phyloP scores from a whole-genome alignment of 2,888 invertebrate species.

The Xestoiulus laeticollis region DNA sequence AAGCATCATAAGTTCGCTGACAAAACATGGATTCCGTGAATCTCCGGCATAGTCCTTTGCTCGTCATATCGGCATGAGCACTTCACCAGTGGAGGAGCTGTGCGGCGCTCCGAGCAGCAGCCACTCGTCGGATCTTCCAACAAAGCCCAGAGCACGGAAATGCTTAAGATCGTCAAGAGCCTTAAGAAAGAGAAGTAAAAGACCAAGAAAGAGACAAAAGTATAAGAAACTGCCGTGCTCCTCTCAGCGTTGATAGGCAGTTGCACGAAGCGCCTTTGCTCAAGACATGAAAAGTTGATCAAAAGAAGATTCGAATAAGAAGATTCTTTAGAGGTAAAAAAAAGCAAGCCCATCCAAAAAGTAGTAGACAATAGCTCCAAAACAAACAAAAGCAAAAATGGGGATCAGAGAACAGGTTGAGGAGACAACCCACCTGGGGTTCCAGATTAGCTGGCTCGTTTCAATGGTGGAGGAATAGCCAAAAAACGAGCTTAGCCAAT shows the following conservation, averaged over 20 bases:
- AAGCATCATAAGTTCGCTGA: no score
- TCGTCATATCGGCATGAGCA: not conserved
- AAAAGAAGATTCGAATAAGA: conserved; percentile 6
- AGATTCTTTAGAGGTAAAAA: not conserved
- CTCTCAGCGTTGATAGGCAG: not conserved
- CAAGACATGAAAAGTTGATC: not conserved
- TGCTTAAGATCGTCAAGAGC: conserved; percentile 32
- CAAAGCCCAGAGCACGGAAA: conserved; percentile 9
- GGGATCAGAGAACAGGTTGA: not conserved
- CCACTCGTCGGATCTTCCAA: not conserved
- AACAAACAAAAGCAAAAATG: not conserved
- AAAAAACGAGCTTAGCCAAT: not conserved
- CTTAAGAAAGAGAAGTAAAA: not conserved
- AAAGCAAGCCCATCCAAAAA: not conserved
- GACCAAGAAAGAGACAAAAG: not conserved
- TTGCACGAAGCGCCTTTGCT: not conserved
- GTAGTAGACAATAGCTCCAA: not conserved
- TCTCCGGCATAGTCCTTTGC: no score
- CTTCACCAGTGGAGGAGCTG: not conserved
- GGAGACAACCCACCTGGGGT: not conserved
- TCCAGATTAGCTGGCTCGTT: not conserved
- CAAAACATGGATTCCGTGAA: no score
- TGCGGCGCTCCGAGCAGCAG: conserved; percentile 17
- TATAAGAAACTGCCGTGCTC: not conserved
- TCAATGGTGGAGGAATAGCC: not conserved